These are phyloP conservation scores for Colossoma macropomum DNA, from an alignment of 2,113 vertebrate species.

Conservation along the genomic window DNA sequence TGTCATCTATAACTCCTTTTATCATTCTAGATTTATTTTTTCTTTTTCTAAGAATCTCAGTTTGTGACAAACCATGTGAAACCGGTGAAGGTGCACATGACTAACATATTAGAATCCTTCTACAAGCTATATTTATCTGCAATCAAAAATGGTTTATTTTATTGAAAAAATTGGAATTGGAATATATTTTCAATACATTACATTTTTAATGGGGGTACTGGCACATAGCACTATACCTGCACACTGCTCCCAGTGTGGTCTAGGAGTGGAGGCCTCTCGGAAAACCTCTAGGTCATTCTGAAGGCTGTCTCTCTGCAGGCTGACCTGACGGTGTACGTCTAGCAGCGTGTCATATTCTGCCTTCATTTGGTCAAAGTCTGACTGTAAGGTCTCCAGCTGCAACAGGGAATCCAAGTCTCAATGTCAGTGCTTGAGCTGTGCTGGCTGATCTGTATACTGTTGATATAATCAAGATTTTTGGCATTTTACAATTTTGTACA, in stretches of 20 bases:
- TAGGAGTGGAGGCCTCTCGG: conserved; percentile 62
- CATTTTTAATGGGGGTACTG: not conserved
- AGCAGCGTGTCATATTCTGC: conserved; percentile 77
- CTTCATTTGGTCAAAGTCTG: conserved; percentile 75
- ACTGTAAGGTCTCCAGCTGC: conserved; percentile 75
- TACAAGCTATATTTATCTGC: too few species aligned
- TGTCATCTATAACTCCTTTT: too few species aligned
- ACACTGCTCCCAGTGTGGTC: conserved; percentile 73
- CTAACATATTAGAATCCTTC: too few species aligned
- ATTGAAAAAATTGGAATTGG: too few species aligned
- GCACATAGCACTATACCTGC: conserved; percentile 63
- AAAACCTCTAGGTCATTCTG: conserved; percentile 64
- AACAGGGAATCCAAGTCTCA: conserved; percentile 3
- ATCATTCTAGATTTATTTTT: too few species aligned
- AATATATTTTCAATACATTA: too few species aligned
- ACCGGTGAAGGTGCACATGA: too few species aligned
- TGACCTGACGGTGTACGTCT: conserved; percentile 73
- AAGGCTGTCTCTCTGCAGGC: conserved; percentile 64
- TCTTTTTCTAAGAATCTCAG: too few species aligned
- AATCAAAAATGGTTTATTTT: too few species aligned
- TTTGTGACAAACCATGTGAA: too few species aligned
- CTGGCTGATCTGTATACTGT: not conserved
- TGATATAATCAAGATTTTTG: not conserved
- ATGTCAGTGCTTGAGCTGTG: not conserved
- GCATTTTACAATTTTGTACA: not conserved